A percentile compares a stretch with the other conserved stretches of the same genome.
phyloP scores from a whole-genome alignment of 2,888 invertebrate genomes.

The Oscheius onirici region DNA sequence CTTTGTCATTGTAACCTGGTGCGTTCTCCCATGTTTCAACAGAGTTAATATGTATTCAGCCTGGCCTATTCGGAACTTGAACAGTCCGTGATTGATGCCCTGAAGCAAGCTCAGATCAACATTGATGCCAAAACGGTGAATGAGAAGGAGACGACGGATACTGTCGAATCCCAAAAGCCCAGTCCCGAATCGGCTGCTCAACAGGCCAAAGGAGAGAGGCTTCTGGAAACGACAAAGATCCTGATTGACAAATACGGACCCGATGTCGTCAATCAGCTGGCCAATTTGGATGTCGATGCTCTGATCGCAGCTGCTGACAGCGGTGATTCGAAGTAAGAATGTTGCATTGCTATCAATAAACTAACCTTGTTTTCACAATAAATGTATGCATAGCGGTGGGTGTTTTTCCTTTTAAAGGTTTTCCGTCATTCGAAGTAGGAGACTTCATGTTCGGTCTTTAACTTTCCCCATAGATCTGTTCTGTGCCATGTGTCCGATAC shows the following conservation, averaged over 20 bases:
- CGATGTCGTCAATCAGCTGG: slow-evolving; percentile 21
- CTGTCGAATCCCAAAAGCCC: slow-evolving; percentile 13
- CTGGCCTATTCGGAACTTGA: slow-evolving; percentile 15
- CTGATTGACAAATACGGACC: slow-evolving; percentile 17
- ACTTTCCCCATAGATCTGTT: no score
- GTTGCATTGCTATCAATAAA: no score
- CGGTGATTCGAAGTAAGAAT: no score
- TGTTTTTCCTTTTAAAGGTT: no score
- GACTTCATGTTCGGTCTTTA: no score
- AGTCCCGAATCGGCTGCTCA: slow-evolving; percentile 11
- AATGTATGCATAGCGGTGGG: no score
- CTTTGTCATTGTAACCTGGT: slow-evolving; percentile 12
- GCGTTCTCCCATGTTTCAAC: neutral
- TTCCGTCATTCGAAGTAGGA: no score
- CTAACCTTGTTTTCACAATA: no score
- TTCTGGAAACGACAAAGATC: slow-evolving; percentile 26
- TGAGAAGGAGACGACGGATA: neutral
- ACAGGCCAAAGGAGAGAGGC: slow-evolving; percentile 26
- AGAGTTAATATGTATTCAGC: neutral
- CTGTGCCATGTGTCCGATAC: no score
- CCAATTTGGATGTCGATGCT: slow-evolving; percentile 19
- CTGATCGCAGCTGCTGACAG: slow-evolving; percentile 18
- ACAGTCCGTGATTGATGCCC: slow-evolving; percentile 13
- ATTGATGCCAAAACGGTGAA: neutral
- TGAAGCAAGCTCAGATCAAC: slow-evolving; percentile 12